Conservation (phyloP, 2,888 invertebrate genomes). For the Cryptocheilus praepositus region DNA sequence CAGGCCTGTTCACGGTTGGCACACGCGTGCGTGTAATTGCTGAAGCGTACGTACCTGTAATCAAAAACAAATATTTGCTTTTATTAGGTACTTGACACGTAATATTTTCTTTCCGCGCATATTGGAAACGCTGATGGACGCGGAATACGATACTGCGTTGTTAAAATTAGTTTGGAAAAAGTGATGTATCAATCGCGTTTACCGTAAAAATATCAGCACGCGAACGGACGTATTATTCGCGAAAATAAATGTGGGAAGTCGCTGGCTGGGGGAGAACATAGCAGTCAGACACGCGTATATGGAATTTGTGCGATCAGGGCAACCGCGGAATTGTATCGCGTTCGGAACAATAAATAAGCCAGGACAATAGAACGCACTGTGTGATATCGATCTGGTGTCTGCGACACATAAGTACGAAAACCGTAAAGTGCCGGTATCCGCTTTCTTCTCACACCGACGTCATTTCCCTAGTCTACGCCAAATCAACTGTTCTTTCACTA, state of each 20-base stretch:
- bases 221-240: no score
- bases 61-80: not conserved
- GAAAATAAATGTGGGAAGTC: no score
- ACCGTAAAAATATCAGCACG: no score
- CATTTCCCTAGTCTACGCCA: not conserved
- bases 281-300: constrained; percentile 26
- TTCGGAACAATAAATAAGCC: constrained; percentile 55
- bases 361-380: constrained; percentile 51
- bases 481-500: not conserved
- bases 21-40: no score
- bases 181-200: no score
- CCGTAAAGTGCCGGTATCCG: constrained; percentile 35
- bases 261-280: no score
- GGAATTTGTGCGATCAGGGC: constrained; percentile 16
- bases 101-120: no score
- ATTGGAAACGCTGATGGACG: no score
- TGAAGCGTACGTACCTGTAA: constrained; percentile 13
- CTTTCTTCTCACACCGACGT: not conserved
- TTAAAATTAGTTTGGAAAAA: no score
- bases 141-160: no score
- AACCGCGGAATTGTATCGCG: constrained; percentile 45
- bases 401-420: constrained; percentile 41
- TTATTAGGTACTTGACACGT: not conserved
- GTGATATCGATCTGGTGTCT: constrained; percentile 30
- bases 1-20: no score